A percentile compares a stretch with the other conserved stretches of the same genome.
Conservation (phyloP, 1,140 invertebrate genomes). For the Pissodes strobi region DNA sequence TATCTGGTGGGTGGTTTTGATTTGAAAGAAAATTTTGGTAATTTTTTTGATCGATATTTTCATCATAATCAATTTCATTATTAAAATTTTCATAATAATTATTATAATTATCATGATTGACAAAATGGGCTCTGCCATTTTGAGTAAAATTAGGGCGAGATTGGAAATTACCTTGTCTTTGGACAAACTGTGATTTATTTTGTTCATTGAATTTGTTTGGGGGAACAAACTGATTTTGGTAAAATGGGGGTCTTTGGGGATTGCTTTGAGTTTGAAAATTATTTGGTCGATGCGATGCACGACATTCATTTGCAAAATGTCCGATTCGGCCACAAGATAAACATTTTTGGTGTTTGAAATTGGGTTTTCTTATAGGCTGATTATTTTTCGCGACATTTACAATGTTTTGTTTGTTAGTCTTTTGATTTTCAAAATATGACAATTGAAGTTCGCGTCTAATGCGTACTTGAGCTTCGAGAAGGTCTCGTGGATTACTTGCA, state of each 20-base stretch:
- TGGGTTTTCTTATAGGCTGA: conserved; percentile 3
- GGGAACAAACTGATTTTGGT: too few relatives aligned
- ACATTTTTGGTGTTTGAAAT: background rate
- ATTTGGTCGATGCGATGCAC: background rate
- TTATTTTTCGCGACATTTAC: background rate
- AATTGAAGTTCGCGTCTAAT: conserved; percentile 27
- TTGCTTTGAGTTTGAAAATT: background rate
- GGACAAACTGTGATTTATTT: too few relatives aligned
- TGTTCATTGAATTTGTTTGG: too few relatives aligned
- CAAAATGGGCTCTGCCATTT: too few relatives aligned
- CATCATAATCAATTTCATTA: background rate
- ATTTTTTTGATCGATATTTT: background rate
- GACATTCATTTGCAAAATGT: conserved; percentile 6
- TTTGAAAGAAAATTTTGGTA: conserved; percentile 13
- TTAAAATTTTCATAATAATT: conserved; percentile 9
- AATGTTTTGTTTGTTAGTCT: conserved; percentile 4
- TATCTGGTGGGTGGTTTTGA: conserved; percentile 1
- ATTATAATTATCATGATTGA: too few relatives aligned
- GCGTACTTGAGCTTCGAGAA: conserved; percentile 8
- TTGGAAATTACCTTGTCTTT: too few relatives aligned
- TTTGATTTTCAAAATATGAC: conserved; percentile 23
- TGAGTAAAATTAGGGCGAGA: too few relatives aligned
- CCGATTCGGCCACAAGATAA: background rate
- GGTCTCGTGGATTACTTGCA: conserved; percentile 10
- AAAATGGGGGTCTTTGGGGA: too few relatives aligned